phyloP scores from a whole-genome alignment of 2,797 vertebrate species.

The Morelia viridis region DNA sequence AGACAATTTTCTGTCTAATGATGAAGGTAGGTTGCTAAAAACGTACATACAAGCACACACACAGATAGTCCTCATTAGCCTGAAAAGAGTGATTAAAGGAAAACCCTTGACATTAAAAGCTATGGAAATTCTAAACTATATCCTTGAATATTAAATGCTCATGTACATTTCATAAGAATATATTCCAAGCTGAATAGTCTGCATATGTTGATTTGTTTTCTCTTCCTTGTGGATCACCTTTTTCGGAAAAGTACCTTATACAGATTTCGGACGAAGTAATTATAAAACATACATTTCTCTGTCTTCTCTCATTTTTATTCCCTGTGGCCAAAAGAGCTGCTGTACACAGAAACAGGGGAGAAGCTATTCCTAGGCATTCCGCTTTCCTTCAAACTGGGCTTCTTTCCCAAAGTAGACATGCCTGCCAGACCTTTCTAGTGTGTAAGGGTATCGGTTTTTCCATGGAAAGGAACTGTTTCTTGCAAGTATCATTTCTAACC shows the following conservation, averaged over 20 bases:
- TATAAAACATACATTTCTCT: background rate
- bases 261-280: background rate
- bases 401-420: background rate
- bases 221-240: slow-evolving; percentile 8
- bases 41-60: fast-evolving
- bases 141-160: background rate
- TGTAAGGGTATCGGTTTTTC: background rate
- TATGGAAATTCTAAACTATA: slow-evolving; percentile 10
- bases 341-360: background rate
- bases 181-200: slow-evolving; percentile 24
- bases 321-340: background rate
- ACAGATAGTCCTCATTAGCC: background rate
- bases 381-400: background rate
- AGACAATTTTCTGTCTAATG: background rate
- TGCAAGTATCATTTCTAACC: background rate
- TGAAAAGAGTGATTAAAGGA: background rate
- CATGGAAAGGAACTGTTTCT: background rate
- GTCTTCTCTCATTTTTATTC: background rate
- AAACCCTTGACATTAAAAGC: slow-evolving; percentile 40
- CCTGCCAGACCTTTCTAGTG: background rate
- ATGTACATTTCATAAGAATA: slow-evolving; percentile 30
- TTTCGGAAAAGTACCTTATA: background rate
- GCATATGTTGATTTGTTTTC: background rate
- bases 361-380: background rate
- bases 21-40: too few relatives aligned